Percentiles rank a stretch among this genome's conserved stretches.
Conservation (phyloP, 2,797 vertebrate species). For the Takifugu rubripes region DNA sequence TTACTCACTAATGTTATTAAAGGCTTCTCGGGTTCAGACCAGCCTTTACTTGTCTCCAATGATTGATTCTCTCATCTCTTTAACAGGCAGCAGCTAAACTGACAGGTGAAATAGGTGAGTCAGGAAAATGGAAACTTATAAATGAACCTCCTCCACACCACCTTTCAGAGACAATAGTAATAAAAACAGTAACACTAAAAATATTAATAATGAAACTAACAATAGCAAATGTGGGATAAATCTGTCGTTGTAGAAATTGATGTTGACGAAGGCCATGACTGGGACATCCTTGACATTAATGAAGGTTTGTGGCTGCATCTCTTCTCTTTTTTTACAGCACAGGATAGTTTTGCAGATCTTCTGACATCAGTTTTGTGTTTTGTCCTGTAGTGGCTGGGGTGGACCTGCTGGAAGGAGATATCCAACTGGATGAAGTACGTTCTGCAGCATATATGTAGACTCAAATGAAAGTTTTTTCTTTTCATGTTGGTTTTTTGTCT, state of each 20-base stretch:
- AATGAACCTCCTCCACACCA: neutral
- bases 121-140: neutral
- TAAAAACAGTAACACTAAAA: neutral
- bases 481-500: no score
- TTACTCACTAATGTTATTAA: neutral
- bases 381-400: constrained; percentile 73
- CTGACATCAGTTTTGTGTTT: constrained; percentile 12
- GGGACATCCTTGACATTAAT: constrained; percentile 86
- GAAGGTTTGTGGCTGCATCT: constrained; percentile 70
- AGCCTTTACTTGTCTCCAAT: neutral
- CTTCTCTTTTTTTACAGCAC: neutral
- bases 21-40: neutral
- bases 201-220: neutral
- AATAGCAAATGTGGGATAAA: neutral
- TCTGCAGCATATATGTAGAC: neutral
- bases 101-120: constrained; percentile 51
- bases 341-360: neutral
- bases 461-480: no score
- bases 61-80: neutral
- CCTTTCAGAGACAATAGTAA: neutral
- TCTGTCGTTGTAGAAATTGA: constrained; percentile 73
- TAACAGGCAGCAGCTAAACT: constrained; percentile 41
- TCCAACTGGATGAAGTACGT: constrained; percentile 76
- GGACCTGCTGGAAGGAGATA: constrained; percentile 86
- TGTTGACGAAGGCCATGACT: constrained; percentile 78